Percentiles rank a stretch among this genome's conserved stretches.
Conservation (phyloP, 1,140 invertebrate species). For the Sarcophaga bullata region DNA sequence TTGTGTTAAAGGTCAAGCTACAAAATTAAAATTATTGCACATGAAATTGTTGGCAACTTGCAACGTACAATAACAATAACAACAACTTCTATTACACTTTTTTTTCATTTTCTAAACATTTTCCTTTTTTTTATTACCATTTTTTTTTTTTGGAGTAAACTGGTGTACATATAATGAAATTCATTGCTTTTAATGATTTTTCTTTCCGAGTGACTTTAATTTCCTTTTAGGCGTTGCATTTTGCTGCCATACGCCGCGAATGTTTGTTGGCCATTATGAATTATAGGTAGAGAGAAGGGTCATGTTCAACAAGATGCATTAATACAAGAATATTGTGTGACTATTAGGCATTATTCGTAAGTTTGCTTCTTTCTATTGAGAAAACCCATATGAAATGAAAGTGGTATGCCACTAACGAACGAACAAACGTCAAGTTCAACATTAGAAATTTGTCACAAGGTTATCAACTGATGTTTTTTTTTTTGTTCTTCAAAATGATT, state of each 20-base stretch:
- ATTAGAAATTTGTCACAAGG: constrained; percentile 17
- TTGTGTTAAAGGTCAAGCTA: constrained; percentile 42
- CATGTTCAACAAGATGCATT: constrained; percentile 20
- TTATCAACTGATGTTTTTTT: not conserved
- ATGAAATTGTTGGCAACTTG: constrained; percentile 3
- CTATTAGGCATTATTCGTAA: not conserved
- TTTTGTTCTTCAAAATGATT: not conserved
- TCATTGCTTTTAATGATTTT: not conserved
- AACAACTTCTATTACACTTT: not conserved
- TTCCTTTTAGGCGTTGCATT: no score
- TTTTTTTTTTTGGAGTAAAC: not conserved
- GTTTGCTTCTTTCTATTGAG: not conserved
- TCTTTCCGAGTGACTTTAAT: not conserved
- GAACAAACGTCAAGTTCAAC: constrained; percentile 25
- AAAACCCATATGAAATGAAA: not conserved
- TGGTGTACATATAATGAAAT: not conserved
- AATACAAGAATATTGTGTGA: constrained; percentile 13
- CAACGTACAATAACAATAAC: not conserved
- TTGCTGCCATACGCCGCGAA: no score
- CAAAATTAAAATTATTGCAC: constrained; percentile 25
- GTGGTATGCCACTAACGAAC: not conserved
- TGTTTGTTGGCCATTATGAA: not conserved
- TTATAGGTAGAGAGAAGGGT: not conserved
- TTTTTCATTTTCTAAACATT: no score
- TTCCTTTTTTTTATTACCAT: no score